A percentile compares a stretch with the other conserved stretches of the same genome.
Evolutionary conservation across 2,797 vertebrate genomes (phyloP).

Genomic region (Tenualosa thibaudeaui): DNA sequence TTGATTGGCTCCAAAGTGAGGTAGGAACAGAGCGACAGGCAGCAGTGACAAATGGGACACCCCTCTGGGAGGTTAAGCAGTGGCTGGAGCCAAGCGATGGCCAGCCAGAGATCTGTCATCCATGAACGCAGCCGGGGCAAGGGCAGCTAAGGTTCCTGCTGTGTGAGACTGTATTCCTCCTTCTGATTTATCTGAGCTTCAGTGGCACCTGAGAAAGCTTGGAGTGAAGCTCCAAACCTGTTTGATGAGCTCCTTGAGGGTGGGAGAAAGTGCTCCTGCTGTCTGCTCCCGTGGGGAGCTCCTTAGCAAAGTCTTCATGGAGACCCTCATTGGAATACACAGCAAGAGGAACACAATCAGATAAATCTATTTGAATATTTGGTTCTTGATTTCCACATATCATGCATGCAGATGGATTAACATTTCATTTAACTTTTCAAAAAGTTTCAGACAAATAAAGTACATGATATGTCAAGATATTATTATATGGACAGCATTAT

Average conservation of each 20-base stretch:
- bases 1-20: constrained; percentile 14
- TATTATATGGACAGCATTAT: not conserved
- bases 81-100: not conserved
- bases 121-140: not conserved
- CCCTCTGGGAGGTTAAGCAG: not conserved
- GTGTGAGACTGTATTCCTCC: not conserved
- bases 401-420: not conserved
- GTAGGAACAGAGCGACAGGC: not conserved
- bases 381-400: not conserved
- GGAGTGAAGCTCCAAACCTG: not conserved
- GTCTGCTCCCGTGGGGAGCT: not conserved
- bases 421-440: not conserved
- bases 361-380: not conserved
- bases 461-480: not conserved
- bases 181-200: not conserved
- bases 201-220: not conserved
- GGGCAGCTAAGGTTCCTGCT: not conserved
- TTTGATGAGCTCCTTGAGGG: not conserved
- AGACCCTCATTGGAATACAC: not conserved
- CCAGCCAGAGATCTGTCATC: not conserved
- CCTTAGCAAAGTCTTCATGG: not conserved
- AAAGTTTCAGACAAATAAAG: not conserved
- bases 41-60: not conserved
- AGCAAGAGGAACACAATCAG: not conserved
- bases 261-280: not conserved